Conservation (phyloP, 2,888 invertebrate genomes). For the Orthonevra nobilis region DNA sequence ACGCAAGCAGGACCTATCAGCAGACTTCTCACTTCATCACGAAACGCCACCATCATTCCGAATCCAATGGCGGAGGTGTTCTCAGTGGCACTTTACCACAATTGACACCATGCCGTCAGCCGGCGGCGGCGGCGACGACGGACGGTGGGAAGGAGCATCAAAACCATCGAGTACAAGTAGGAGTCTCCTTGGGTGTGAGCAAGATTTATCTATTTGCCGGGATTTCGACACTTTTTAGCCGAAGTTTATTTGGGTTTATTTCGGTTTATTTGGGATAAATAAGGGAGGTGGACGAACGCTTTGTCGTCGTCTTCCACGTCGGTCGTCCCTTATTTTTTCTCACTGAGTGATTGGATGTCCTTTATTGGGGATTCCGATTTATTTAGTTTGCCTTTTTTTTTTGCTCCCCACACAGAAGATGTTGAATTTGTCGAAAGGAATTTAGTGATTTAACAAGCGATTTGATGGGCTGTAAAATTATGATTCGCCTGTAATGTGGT, state of each 20-base stretch:
- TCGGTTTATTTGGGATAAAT: constrained; percentile 65
- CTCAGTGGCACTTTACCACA: constrained; percentile 63
- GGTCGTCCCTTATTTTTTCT: too few relatives aligned
- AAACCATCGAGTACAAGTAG: too few relatives aligned
- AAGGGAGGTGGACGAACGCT: constrained; percentile 7
- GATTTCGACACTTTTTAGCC: constrained; percentile 69
- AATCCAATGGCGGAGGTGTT: constrained; percentile 48
- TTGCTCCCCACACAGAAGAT: neutral
- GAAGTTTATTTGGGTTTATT: constrained; percentile 67
- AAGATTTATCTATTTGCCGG: constrained; percentile 69
- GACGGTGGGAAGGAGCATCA: constrained; percentile 7
- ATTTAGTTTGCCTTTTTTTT: neutral
- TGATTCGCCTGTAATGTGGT: constrained; percentile 50
- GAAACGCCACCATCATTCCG: neutral
- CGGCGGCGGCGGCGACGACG: constrained; percentile 25
- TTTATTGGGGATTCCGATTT: constrained; percentile 30
- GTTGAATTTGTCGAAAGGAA: constrained; percentile 34
- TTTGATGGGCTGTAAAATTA: constrained; percentile 63
- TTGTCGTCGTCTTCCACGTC: constrained; percentile 5
- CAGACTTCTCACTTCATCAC: constrained; percentile 61
- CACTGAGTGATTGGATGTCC: constrained; percentile 29
- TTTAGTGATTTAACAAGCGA: constrained; percentile 44
- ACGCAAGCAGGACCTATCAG: constrained; percentile 55
- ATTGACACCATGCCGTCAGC: constrained; percentile 63
- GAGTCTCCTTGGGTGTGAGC: constrained; percentile 42